Base-by-base conservation (phyloP, 64 coral and sea anemone genomes). In the Stylophora pistillata region DNA sequence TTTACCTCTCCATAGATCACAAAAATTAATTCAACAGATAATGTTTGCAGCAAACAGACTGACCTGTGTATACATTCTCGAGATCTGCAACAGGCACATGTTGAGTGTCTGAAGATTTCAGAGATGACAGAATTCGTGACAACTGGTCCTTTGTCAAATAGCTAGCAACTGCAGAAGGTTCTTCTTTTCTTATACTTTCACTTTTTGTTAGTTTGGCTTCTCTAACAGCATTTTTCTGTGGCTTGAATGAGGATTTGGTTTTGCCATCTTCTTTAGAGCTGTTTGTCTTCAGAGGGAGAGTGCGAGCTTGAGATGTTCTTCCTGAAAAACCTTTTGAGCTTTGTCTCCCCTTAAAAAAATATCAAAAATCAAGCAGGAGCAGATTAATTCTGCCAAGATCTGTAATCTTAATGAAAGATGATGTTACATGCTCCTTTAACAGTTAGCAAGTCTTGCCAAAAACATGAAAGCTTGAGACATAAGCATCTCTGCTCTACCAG, bases 61-160 rank as follows among this genome's bases (percentile, higher is more conserved):
- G 37, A 47, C 37, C 37, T 1, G 37, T 0, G 7, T 47, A 47
- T 47, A 7, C 4, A 18, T 64, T 64, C 2, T 64, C 61, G 0
- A 10, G 23, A 64, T 23, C 61, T 64, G 1, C 21, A 5, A 20
- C 23, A 64, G 23, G 23, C 9, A 17, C 17, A 64, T 64, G 23
- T 21, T 68, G 20, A 25, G 26, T 25, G 26, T 68, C 64, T 68
- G 64, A 20, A 28, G 64, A 68, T 68, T 21, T 68, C 21, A 68
- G 10, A 37, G 80, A 69, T 26, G 31, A 69, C 31, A 84, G 62
- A 4, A 84, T 84, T 84, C 26, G 68, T 27, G 80, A 84, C 33
- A 69, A 13, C 23, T 84, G 80, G 53, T 68, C 62, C 34, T 84
- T 84, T 84, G 80, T 84, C 33, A 84, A 13, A 68, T 70, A 69